Evolutionary conservation across 2,797 vertebrate genomes (phyloP).

Genomic region (Tapera naevia): DNA sequence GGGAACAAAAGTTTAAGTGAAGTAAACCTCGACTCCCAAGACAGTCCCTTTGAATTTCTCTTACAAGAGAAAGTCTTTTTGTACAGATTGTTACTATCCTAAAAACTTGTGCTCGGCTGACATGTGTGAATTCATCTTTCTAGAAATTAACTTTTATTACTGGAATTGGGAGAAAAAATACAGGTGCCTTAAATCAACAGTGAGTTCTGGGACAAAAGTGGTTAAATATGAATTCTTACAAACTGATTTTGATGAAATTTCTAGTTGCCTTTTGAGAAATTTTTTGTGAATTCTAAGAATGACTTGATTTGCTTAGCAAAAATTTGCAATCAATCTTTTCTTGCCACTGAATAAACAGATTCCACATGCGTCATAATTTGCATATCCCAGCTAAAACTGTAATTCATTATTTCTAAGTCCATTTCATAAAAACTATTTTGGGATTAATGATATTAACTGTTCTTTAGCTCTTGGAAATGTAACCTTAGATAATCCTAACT

Average conservation of each 20-base stretch:
- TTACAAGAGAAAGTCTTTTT: not conserved
- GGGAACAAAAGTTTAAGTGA: not conserved
- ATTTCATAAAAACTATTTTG: constrained; percentile 59
- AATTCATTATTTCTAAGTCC: constrained; percentile 65
- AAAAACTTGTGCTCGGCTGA: not conserved
- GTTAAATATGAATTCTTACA: not conserved
- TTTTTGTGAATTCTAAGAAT: constrained; percentile 64
- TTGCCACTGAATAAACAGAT: constrained; percentile 65
- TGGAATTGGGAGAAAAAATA: not conserved
- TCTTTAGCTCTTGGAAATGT: constrained; percentile 33
- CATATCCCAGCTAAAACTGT: constrained; percentile 63
- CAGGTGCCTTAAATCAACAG: not conserved
- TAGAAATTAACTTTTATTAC: not conserved
- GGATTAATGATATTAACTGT: constrained; percentile 36
- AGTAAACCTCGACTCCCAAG: not conserved
- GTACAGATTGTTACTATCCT: not conserved
- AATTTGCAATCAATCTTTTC: constrained; percentile 70
- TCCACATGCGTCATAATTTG: constrained; percentile 51
- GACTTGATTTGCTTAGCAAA: constrained; percentile 63
- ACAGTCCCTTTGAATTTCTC: not conserved
- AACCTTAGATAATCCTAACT: constrained; percentile 35
- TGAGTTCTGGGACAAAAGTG: constrained; percentile 33
- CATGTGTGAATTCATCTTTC: not conserved
- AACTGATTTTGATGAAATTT: constrained; percentile 50
- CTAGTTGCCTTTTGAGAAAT: constrained; percentile 51